phyloP scores from a whole-genome alignment of 2,797 vertebrate species.

The Clarias laeviceps region DNA sequence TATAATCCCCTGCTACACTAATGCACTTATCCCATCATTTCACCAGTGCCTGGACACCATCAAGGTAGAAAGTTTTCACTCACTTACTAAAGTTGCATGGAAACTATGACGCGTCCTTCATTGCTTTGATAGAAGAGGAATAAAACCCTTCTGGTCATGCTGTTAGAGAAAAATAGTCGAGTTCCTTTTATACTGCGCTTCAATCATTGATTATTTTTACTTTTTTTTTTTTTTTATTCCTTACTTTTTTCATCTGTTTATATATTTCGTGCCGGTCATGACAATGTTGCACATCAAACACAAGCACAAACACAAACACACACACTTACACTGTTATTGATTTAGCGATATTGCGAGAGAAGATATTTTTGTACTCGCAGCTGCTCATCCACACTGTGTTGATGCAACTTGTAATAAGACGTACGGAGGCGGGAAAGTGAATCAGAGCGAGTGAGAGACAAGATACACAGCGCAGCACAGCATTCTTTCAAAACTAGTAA shows the following conservation, averaged over 20 bases:
- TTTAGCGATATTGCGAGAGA: neutral
- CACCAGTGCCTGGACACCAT: too few species aligned
- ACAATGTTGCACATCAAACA: neutral
- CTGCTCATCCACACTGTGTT: neutral
- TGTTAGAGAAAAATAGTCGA: neutral
- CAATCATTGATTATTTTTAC: neutral
- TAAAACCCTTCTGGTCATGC: neutral
- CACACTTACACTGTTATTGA: neutral
- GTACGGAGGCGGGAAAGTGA: neutral
- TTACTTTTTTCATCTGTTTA: neutral
- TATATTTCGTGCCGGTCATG: neutral
- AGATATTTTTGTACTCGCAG: slow-evolving; percentile 3
- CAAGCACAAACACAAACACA: neutral
- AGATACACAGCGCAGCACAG: neutral
- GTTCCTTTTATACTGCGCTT: neutral
- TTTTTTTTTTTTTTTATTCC: neutral
- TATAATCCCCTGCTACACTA: too few species aligned
- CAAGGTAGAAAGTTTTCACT: too few species aligned
- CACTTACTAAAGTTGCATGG: neutral
- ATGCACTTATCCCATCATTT: too few species aligned
- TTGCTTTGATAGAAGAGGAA: neutral
- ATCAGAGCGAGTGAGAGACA: neutral
- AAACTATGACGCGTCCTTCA: neutral
- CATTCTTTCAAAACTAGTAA: neutral
- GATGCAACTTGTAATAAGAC: neutral